Evolutionary conservation across 2,797 vertebrate genomes (phyloP).

Genomic region (Anableps anableps): DNA sequence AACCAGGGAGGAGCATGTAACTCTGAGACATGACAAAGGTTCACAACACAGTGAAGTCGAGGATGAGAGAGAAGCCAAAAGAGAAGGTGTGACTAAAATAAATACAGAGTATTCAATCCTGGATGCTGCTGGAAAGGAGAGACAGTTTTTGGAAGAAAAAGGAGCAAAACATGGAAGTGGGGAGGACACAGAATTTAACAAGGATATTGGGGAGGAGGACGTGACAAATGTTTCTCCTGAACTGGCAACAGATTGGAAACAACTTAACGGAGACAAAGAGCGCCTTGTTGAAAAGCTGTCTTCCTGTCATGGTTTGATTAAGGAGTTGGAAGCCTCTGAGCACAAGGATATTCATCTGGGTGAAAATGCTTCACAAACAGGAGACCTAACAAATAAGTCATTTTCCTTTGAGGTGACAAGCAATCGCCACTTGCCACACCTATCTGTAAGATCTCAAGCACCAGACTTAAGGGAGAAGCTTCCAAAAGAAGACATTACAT

Average conservation of each 20-base stretch:
- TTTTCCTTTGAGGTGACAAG: conserved; percentile 49
- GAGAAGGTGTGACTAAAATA: conserved; percentile 32
- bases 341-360: conserved; percentile 29
- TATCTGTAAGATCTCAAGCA: conserved; percentile 32
- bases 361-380: conserved; percentile 33
- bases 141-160: conserved; percentile 13
- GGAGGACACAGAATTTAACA: conserved; percentile 38
- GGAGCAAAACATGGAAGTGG: conserved; percentile 3
- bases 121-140: conserved; percentile 25
- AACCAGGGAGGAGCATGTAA: conserved; percentile 18
- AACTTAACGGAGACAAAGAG: conserved; percentile 48
- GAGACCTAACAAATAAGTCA: conserved; percentile 46
- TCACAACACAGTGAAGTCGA: conserved; percentile 1
- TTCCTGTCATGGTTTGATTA: conserved; percentile 52
- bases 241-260: conserved; percentile 32
- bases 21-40: conserved; percentile 28
- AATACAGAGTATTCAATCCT: conserved; percentile 6
- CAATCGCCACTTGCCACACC: conserved; percentile 32
- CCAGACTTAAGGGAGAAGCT: not conserved
- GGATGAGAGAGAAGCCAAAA: conserved; percentile 6
- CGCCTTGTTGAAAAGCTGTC: conserved; percentile 33
- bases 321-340: conserved; percentile 41
- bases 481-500: not conserved
- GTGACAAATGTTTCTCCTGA: conserved; percentile 50
- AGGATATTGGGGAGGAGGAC: conserved; percentile 32